These are phyloP conservation scores for Serinus canaria DNA, from an alignment of 2,113 vertebrate species.

Conservation along the genomic window DNA sequence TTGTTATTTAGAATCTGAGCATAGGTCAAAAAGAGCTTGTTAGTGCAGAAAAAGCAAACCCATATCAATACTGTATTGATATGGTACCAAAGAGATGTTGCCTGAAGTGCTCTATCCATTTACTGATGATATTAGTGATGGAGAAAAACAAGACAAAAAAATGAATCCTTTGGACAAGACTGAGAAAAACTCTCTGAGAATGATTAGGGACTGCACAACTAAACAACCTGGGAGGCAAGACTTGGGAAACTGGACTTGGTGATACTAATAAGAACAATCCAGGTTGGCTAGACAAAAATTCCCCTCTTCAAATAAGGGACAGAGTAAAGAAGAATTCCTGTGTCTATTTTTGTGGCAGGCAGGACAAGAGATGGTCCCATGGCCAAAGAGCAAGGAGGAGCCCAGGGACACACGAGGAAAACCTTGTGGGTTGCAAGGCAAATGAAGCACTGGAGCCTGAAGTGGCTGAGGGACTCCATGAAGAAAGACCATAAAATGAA, in stretches of 20 bases:
- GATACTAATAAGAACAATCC: neutral
- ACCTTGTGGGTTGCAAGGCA: neutral
- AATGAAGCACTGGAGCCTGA: neutral
- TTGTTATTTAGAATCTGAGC: neutral
- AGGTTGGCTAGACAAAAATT: neutral
- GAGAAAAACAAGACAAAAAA: neutral
- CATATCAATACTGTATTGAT: neutral
- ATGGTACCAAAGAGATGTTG: neutral
- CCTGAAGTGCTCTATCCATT: neutral
- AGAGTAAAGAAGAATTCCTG: neutral
- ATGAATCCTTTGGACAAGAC: accelerated
- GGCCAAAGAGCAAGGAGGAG: neutral
- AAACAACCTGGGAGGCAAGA: neutral
- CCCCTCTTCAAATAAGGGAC: neutral
- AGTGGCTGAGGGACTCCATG: neutral
- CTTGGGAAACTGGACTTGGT: neutral
- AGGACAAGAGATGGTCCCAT: neutral
- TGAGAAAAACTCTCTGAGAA: neutral
- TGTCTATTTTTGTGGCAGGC: neutral
- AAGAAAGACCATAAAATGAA: neutral
- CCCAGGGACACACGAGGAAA: neutral
- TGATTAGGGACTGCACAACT: neutral
- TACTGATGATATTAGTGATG: neutral
- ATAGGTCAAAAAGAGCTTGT: neutral
- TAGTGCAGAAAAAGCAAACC: neutral